Base-by-base conservation (phyloP, 2,113 vertebrate genomes). In the Channa maculata region DNA sequence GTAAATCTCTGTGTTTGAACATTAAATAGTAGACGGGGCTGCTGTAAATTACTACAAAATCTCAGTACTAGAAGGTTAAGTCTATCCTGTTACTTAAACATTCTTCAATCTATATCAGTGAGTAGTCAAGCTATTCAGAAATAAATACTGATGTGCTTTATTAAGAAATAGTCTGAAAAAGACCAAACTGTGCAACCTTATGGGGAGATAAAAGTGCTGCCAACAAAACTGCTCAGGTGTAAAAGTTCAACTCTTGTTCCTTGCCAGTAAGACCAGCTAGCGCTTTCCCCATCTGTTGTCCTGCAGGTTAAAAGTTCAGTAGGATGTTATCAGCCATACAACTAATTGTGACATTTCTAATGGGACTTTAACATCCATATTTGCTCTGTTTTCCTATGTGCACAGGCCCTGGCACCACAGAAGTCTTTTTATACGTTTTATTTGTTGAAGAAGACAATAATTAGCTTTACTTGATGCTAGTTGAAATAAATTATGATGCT, bases 41-140 rank as follows among this genome's bases (percentile, higher is more conserved):
- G 66, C 77, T 71, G 69, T 46, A 70, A 86, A 76, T 78, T 68
- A 65, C 37, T 62, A 59, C 50, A 58, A 68, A 45, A 79, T 75
- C 71, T 82, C 60, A 65, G 13, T 45, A 63, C 54, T 45, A 14
- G 67, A 80, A 83, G 81, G 77, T 85, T 89, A 82, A 84, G 62
- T 72, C 76, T 45, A 9, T 72, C 24, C 37, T 58, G 46, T 71
- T 57, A 69, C 77, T 66, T 61, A 11, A 65, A 64, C 57, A 69
- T 41, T 66, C 46, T 70, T 84, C 45, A 43, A 46, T 80, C 70
- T 75, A 72, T 65, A 74, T 68, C 36, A 72, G 58, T 34, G 44
- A 79, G 60, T 2, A 49, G 44, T 69, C 75, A 72, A 62, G 82
- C 86, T 79, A 73, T 50, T 34, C 59, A 74, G 41, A 80, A 77